Conservation (phyloP, 2,888 invertebrate genomes). For the Tenodera sinensis region DNA sequence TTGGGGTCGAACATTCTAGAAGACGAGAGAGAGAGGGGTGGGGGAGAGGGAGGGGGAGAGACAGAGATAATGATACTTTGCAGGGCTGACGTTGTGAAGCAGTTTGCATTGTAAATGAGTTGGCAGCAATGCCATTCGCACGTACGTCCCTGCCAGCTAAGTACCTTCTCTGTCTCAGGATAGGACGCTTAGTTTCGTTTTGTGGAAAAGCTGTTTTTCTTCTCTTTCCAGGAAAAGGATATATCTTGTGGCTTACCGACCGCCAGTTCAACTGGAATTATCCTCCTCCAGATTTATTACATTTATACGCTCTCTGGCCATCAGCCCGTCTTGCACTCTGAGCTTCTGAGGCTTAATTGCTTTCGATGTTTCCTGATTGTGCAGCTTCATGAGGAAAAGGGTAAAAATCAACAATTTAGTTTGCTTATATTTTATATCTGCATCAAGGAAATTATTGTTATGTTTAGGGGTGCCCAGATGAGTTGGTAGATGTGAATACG, state of each 20-base stretch:
- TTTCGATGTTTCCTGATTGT: too few species aligned
- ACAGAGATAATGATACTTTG: background rate
- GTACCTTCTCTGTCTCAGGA: background rate
- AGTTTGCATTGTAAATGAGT: conserved; percentile 15
- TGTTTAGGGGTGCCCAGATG: too few species aligned
- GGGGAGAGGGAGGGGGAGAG: too few species aligned
- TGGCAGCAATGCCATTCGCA: background rate
- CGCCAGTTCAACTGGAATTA: background rate
- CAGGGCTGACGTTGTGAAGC: background rate
- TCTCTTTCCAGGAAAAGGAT: background rate
- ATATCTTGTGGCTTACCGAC: background rate
- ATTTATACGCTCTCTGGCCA: too few species aligned
- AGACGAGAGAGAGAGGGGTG: background rate
- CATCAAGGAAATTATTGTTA: too few species aligned
- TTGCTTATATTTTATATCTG: too few species aligned
- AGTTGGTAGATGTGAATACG: too few species aligned
- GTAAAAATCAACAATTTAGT: too few species aligned
- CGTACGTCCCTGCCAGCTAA: background rate
- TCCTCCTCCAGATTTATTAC: background rate
- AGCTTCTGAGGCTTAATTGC: too few species aligned
- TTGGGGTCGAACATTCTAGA: background rate
- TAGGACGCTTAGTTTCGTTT: background rate
- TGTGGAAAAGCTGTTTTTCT: background rate
- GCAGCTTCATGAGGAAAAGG: too few species aligned
- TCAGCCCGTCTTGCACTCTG: background rate